Evolutionary conservation across 2,113 vertebrate species (phyloP), one percentile per base, ranked within the genome.

Genomic region (Dasyornis broadbenti): DNA sequence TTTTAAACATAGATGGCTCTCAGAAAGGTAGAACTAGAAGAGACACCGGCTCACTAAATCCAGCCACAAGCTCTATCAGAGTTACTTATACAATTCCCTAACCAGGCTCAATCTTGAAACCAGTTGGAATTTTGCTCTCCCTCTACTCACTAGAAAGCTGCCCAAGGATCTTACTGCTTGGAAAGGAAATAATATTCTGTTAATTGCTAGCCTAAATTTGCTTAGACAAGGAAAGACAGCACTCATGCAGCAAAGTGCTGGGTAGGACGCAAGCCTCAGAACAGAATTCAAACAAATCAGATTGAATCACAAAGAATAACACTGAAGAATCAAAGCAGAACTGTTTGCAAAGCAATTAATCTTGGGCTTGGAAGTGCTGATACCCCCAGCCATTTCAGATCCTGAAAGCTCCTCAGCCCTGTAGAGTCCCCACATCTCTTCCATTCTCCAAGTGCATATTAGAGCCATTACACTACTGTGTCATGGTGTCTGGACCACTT

Each of bases 121-220:
- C 69, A 81, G 3, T 21, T 8, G 2, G 47, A 56, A 42, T 50
- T 94, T 82, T 84, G 24, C 39, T 91, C 42, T 86, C 69, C 17
- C 39, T 86, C 10, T 78, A 83, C 59, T 49, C 76, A 75, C 52
- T 56, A 81, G 52, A 83, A 90, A 89, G 72, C 35, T 93, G 52
- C 56, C 85, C 12, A 15, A 88, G 39, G 59, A 92, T 88, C 68
- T 40, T 63, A 89, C 42, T 90, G 42, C 56, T 92, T 65, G 37
- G 60, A 95, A 96, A 95, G 70, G 64, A 90, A 94, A 82, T 94
- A 81, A 70, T 39, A 93, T 31, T 89, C 60, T 90, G 56, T 59
- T 92, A 73, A 52, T 80, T 42, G 71, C 59, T 64, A 75, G 50
- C 56, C 76, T 92, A 83, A 86, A 93, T 89, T 90, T 93, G 72